Percentiles rank a stretch among this genome's conserved stretches.
Evolutionary conservation across 2,113 vertebrate genomes (phyloP).

Genomic region (Corythornis vintsioides): DNA sequence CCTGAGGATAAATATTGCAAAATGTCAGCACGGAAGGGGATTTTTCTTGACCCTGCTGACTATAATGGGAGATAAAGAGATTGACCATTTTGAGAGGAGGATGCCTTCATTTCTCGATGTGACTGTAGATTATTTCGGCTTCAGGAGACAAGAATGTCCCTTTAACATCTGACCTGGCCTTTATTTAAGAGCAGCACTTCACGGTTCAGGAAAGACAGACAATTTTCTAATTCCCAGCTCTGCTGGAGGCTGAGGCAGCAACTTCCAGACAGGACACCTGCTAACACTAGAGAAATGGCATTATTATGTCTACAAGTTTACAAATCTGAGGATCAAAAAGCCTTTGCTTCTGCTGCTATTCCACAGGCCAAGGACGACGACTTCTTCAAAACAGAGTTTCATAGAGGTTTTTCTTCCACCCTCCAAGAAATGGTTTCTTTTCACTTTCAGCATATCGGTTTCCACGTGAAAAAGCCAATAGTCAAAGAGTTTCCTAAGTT

Average conservation of each 20-base stretch:
- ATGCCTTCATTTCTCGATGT: slow-evolving; percentile 69
- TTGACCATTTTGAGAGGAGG: slow-evolving; percentile 71
- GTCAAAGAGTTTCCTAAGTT: slow-evolving; percentile 68
- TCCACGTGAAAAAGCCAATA: slow-evolving; percentile 73
- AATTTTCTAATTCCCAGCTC: slow-evolving; percentile 77
- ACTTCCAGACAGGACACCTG: slow-evolving; percentile 78
- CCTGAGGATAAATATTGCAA: slow-evolving; percentile 1
- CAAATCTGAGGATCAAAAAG: slow-evolving; percentile 78
- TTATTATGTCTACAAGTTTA: slow-evolving; percentile 79
- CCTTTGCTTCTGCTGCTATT: slow-evolving; percentile 70
- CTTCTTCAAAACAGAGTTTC: slow-evolving; percentile 64
- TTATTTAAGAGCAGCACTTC: slow-evolving; percentile 78
- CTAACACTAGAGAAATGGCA: slow-evolving; percentile 76
- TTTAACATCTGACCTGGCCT: slow-evolving; percentile 79
- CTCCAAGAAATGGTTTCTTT: slow-evolving; percentile 57
- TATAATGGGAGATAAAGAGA: slow-evolving; percentile 68
- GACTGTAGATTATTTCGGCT: slow-evolving; percentile 77
- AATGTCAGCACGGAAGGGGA: neutral
- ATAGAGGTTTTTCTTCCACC: slow-evolving; percentile 20
- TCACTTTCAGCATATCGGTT: slow-evolving; percentile 65
- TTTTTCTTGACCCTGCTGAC: neutral
- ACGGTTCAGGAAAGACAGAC: slow-evolving; percentile 79
- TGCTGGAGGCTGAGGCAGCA: slow-evolving; percentile 75
- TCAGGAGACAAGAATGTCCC: slow-evolving; percentile 77
- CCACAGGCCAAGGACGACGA: slow-evolving; percentile 65